These are phyloP conservation scores for Eugnorisma glareosa DNA, from an alignment of 2,888 invertebrate species.

Conservation along the genomic window DNA sequence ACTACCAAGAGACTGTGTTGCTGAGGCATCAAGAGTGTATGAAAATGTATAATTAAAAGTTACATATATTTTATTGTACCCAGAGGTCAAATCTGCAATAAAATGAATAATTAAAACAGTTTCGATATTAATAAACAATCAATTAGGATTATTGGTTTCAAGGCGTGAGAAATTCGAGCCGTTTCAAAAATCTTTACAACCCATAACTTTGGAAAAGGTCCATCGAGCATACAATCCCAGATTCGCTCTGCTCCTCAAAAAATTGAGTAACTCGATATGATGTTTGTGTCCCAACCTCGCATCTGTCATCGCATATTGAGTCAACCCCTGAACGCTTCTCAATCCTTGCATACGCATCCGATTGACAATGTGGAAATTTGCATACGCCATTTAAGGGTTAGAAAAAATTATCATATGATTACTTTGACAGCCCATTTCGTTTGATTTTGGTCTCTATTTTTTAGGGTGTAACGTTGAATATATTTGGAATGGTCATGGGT, in stretches of 20 bases:
- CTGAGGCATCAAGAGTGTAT: neutral
- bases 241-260: slow-evolving; percentile 66
- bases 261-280: slow-evolving; percentile 80
- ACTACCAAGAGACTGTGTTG: neutral
- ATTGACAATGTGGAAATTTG: slow-evolving; percentile 81
- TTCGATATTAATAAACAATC: slow-evolving; percentile 1
- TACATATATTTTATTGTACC: no score
- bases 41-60: no score
- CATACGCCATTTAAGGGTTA: slow-evolving; percentile 88
- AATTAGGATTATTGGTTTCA: slow-evolving; percentile 10
- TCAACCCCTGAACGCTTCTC: slow-evolving; percentile 77
- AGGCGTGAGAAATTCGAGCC: slow-evolving; percentile 41
- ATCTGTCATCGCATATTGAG: slow-evolving; percentile 89
- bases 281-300: slow-evolving; percentile 79
- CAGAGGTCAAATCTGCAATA: neutral
- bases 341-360: slow-evolving; percentile 73
- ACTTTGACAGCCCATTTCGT: slow-evolving; percentile 53
- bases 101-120: neutral
- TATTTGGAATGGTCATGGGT: slow-evolving; percentile 42
- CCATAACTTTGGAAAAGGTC: slow-evolving; percentile 47
- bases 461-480: slow-evolving; percentile 44
- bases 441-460: slow-evolving; percentile 63
- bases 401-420: slow-evolving; percentile 80
- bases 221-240: slow-evolving; percentile 45
- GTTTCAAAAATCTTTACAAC: slow-evolving; percentile 14